Percentiles rank a stretch among this genome's conserved stretches.
Evolutionary conservation across 2,797 vertebrate genomes (phyloP).

Genomic region (Phrynocephalus guinanensis): DNA sequence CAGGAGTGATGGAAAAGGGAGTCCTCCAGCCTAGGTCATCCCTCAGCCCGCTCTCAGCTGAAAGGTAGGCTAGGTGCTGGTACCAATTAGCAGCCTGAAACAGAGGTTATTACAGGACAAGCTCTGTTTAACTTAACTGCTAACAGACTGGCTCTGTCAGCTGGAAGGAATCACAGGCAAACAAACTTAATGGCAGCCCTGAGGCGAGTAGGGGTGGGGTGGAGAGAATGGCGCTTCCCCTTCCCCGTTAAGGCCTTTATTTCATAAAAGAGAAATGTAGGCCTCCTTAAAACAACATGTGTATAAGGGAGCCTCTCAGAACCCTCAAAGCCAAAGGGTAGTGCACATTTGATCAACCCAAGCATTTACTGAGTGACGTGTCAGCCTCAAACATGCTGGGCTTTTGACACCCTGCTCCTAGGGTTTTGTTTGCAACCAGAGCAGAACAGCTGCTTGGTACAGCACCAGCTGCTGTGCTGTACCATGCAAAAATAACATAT

Average conservation of each 20-base stretch:
- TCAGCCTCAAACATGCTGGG: not conserved
- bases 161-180: slow-evolving; percentile 78
- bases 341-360: not conserved
- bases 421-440: slow-evolving; percentile 45
- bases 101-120: slow-evolving; percentile 77
- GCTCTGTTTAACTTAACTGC: slow-evolving; percentile 75
- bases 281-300: slow-evolving; percentile 45
- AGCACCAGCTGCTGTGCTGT: not conserved
- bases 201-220: slow-evolving; percentile 44
- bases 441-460: not conserved
- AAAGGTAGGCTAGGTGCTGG: slow-evolving; percentile 62
- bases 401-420: slow-evolving; percentile 39
- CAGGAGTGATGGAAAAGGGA: not conserved
- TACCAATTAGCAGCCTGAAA: slow-evolving; percentile 70
- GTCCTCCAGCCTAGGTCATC: not conserved
- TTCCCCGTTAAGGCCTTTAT: slow-evolving; percentile 39
- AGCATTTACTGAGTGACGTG: not conserved
- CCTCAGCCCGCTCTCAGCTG: slow-evolving; percentile 18
- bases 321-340: not conserved
- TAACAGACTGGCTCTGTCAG: slow-evolving; percentile 74
- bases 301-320: slow-evolving; percentile 2
- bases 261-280: slow-evolving; percentile 66
- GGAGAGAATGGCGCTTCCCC: slow-evolving; percentile 49
- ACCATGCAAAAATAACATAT: not conserved
- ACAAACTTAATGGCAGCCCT: slow-evolving; percentile 67